Percentiles rank a stretch among this genome's conserved stretches.
These are phyloP conservation scores for Drosophila emarginata DNA, from an alignment of 2,888 invertebrate genomes.

Conservation along the genomic window DNA sequence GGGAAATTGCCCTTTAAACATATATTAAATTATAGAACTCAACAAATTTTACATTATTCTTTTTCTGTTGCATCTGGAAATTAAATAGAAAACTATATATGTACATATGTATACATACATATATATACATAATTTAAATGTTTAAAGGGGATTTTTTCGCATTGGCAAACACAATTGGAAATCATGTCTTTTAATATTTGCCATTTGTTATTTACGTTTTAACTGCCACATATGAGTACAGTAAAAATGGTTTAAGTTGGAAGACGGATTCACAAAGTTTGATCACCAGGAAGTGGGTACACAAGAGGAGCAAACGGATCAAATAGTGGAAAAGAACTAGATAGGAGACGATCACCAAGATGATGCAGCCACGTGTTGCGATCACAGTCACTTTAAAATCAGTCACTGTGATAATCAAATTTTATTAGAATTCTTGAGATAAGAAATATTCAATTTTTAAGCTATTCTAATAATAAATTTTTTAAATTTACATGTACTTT, in stretches of 20 bases:
- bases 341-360: no score
- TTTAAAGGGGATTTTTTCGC: constrained; percentile 35
- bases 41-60: background rate
- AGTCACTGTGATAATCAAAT: no score
- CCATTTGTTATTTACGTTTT: constrained; percentile 43
- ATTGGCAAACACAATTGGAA: constrained; percentile 42
- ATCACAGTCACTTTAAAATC: no score
- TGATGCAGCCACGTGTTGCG: no score
- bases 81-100: background rate
- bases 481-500: no score
- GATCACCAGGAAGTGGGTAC: no score
- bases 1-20: constrained; percentile 22
- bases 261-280: no score
- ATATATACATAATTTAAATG: constrained; percentile 12
- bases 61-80: background rate
- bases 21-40: constrained; percentile 22
- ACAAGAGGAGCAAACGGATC: no score
- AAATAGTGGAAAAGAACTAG: background rate
- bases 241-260: background rate
- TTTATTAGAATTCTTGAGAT: no score
- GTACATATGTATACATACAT: background rate
- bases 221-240: background rate
- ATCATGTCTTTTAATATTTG: constrained; percentile 48
- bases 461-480: no score
- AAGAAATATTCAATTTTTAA: no score